Evolutionary conservation across 2,797 vertebrate genomes (phyloP), one percentile per base, ranked within the genome.

Genomic region (Anabacerthia variegaticeps): DNA sequence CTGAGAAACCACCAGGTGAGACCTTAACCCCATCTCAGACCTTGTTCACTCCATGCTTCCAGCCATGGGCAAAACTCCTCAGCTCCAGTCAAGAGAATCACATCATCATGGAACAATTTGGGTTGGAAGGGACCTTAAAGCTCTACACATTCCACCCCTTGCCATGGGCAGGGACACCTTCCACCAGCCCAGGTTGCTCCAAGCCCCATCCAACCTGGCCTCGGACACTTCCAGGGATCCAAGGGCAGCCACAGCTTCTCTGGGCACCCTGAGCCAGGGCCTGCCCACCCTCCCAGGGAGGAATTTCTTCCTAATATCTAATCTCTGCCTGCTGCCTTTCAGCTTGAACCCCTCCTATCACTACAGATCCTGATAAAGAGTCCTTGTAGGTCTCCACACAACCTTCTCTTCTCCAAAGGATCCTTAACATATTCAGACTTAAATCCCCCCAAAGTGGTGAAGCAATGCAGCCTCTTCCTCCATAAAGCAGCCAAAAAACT

Each of bases 121-220:
- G 19, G 26, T 55, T 43, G 48, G 41, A 49, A 49, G 22, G 32
- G 9, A 17, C 16, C 26, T 55, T 28, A 49, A 24, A 82, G 15
- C 3, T 28, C 55, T 17, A 27, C 62, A 6, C 13, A 6, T n/a
- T 13, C 37, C 62, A 52, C 10, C n/a, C 49, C 23, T 15, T 52
- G 72, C 17, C n/a, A 46, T 10, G 54, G 58, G 39, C 54, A 81
- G 61, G 8, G 21, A 66, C 68, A 39, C 4, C 21, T 67, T 1
- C n/a, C 67, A 12, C 37, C 5, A 3, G 13, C 21, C 67, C 67
- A 66, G 37, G 7, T 0, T 37, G 19, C 37, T 44, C n/a, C 52
- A 13, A 71, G 8, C 18, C 43, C 17, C 0, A 0, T 41, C 41
- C 65, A 72, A 0, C 36, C 24, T 7, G 34, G 15, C 41, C 22